Evolutionary conservation across 2,888 invertebrate genomes (phyloP), one percentile per base, ranked within the genome.

Genomic region (Amiota mariae): DNA sequence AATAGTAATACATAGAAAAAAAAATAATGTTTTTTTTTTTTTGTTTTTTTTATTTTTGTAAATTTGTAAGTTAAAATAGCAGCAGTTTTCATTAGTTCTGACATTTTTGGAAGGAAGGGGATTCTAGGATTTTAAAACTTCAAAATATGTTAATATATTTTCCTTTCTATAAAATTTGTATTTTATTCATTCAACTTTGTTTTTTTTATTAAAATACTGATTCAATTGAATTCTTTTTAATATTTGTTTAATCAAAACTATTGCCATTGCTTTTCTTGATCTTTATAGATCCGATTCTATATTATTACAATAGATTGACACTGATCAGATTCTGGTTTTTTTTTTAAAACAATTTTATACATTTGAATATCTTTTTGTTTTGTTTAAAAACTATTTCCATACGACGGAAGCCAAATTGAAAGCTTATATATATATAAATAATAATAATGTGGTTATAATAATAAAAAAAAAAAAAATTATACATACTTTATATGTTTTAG

Each of bases 381-480:
- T 61, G 13, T 24, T 12, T 24, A 61, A 24, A n/a, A 13, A 63
- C 20, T 68, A 46, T 51, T 68, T 54, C 54, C 67, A 36, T 68
- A 18, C 54, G 20, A 68, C 51, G 67, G 67, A 68, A 68, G 67
- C 51, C 67, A 68, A 68, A 18, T 48, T n/a, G n/a, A 36, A 36
- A 36, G 36, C 36, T 36, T 36, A 36, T 36, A 36, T 6, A 36
- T 36, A 36, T 6, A 2, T 6, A 36, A 18, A 59, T 57, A 57
- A 15, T 11, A 15, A 20, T 57, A 20, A 57, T 10, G 15, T n/a
- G n/a, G n/a, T n/a, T n/a, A 18, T 57, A 57, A 15, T 15, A 3
- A 47, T 15, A 64, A n/a, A 66, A 15, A 66, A 66, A 66, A 66
- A 66, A 66, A 48, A 66, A 49, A 18, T 1, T 48, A 18, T 48